Conservation (phyloP, 2,113 vertebrate species). For the Corythoichthys haematopterus region DNA sequence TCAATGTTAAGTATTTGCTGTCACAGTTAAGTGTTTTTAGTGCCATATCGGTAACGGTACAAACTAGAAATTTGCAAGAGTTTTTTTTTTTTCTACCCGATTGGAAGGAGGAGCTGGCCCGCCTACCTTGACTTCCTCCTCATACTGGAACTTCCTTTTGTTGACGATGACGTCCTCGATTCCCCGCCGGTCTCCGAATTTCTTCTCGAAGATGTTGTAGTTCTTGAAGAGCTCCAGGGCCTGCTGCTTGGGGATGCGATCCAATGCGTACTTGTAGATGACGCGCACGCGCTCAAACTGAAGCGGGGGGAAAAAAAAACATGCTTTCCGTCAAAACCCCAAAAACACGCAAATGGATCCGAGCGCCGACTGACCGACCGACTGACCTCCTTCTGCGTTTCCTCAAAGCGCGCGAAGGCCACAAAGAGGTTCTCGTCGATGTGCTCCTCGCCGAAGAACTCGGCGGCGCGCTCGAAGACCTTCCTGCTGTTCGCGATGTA, state of each 20-base stretch:
- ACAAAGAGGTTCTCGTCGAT: slow-evolving; percentile 90
- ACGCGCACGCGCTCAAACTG: slow-evolving; percentile 95
- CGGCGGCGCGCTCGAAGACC: slow-evolving; percentile 88
- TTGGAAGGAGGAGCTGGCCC: background rate
- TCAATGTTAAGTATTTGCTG: no score
- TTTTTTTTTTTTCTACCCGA: no score
- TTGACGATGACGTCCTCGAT: slow-evolving; percentile 98
- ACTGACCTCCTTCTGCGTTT: slow-evolving; percentile 91
- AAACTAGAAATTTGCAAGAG: no score
- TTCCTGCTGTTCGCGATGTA: slow-evolving; percentile 87
- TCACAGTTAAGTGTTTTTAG: no score
- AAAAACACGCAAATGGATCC: background rate
- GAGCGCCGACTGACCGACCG: background rate
- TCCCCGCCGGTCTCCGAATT: slow-evolving; percentile 91
- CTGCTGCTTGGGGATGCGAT: slow-evolving; percentile 90
- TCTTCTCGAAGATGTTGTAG: slow-evolving; percentile 98
- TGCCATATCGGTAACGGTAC: no score
- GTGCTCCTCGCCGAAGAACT: slow-evolving; percentile 92
- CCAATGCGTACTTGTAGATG: slow-evolving; percentile 94
- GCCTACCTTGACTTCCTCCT: slow-evolving; percentile 94
- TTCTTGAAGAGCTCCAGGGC: slow-evolving; percentile 97
- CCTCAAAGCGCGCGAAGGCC: slow-evolving; percentile 92
- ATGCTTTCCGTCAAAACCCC: no score
- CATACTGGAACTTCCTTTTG: slow-evolving; percentile 95
- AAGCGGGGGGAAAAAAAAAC: background rate